Evolutionary conservation across 2,888 invertebrate species (phyloP), one percentile per base, ranked within the genome.

Genomic region (Steinernema hermaphroditum): DNA sequence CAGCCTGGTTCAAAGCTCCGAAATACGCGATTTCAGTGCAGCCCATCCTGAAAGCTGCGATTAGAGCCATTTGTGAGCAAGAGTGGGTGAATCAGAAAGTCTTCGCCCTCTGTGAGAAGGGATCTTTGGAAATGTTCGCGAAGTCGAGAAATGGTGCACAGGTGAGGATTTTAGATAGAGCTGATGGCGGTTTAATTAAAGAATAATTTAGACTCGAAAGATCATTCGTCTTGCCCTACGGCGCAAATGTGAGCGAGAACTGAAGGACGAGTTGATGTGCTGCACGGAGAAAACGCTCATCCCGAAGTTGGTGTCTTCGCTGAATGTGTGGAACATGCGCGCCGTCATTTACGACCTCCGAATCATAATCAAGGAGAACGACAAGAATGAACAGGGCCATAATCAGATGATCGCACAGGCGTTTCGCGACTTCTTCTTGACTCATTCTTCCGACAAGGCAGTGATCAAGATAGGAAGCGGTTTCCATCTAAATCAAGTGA

Each of bases 271-370:
- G 68, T 72, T 85, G 16, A 77, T 80, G 4, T 76, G 76, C 12
- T 77, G 78, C 32, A 79, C 79, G 19, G 78, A 76, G 0, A 78
- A 81, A 69, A 76, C 75, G 1, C 74, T 82, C 12, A 76, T 83
- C 27, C 80, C 80, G 75, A 82, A 82, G 68, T 74, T 84, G 24
- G 72, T 86, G 2, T 77, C 80, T 0, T 87, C 93, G 87, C 89
- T 98, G 76, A 96, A 96, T 87, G 93, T 95, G 82, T 98, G 98
- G 98, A 95, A 94, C 12, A 89, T 97, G 73, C 91, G 97, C 16
- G 95, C 96, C 90, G 96, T 96, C 0, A 94, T 94, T 92, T 89
- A 96, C 72, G 96, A 97, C 87, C 90, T 98, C 72, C 94, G 96
- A 87, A 90, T 96, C 71, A 94, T 95, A 93, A 94, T 94, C 88